phyloP scores from a whole-genome alignment of 2,113 vertebrate genomes.

The Nothobranchius kuhntae region DNA sequence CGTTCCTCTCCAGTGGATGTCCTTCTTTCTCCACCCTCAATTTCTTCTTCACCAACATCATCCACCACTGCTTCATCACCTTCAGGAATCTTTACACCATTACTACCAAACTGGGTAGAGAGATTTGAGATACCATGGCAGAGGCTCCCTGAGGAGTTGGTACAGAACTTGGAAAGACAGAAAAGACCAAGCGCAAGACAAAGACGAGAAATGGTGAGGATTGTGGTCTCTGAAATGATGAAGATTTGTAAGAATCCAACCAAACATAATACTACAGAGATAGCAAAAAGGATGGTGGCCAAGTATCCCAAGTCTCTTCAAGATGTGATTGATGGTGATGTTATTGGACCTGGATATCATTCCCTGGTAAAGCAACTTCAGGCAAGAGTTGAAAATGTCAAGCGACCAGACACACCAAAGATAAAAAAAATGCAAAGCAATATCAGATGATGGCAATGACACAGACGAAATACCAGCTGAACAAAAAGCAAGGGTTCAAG shows the following conservation, averaged over 20 bases:
- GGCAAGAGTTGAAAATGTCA: too few species aligned
- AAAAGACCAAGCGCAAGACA: background rate
- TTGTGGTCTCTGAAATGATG: background rate
- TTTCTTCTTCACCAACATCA: too few species aligned
- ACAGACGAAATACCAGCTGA: slow-evolving; percentile 1
- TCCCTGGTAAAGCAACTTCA: too few species aligned
- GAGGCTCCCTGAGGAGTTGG: too few species aligned
- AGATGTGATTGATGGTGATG: too few species aligned
- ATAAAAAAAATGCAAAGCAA: too few species aligned
- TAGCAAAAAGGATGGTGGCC: slow-evolving; percentile 22
- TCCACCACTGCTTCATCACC: background rate
- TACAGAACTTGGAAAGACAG: too few species aligned
- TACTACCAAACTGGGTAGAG: slow-evolving; percentile 1
- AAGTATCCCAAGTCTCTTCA: slow-evolving; percentile 1
- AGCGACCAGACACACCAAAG: too few species aligned
- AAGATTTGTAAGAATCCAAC: slow-evolving; percentile 22
- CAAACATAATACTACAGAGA: slow-evolving; percentile 14
- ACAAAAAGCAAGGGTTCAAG: slow-evolving; percentile 17
- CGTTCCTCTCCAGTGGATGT: background rate
- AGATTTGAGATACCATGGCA: slow-evolving; percentile 3
- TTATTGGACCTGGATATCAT: too few species aligned
- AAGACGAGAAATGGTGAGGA: slow-evolving; percentile 5
- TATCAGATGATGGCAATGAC: background rate
- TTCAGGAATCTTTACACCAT: background rate
- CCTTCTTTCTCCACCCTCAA: background rate